These are phyloP conservation scores for Gyrodactylus salaris DNA, from an alignment of 1,140 invertebrate species.

Conservation along the genomic window DNA sequence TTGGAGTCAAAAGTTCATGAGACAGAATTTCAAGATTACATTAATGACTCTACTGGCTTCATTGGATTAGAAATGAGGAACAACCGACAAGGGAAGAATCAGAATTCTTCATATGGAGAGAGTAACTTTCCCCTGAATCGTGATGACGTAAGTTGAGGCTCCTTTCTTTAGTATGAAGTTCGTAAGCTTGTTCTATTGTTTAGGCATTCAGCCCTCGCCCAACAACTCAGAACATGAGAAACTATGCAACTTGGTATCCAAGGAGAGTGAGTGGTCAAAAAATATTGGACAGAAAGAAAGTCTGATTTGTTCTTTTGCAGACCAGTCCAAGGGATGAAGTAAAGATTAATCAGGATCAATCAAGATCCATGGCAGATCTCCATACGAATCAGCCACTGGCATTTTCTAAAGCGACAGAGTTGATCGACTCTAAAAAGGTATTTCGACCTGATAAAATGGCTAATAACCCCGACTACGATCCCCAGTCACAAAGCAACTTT, in stretches of 20 bases:
- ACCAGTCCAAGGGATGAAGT: no score
- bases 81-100: not conserved
- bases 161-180: not conserved
- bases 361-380: not conserved
- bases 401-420: not conserved
- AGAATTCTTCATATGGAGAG: not conserved
- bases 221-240: not conserved
- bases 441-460: no score
- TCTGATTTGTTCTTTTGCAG: no score
- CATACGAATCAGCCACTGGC: not conserved
- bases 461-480: no score
- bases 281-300: no score
- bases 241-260: not conserved
- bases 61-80: not conserved
- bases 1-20: constrained; percentile 46
- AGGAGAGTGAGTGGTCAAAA: not conserved
- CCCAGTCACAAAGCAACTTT: no score
- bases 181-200: no score
- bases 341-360: not conserved
- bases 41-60: not conserved
- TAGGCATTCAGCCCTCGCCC: not conserved
- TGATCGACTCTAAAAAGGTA: not conserved
- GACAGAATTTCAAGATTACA: not conserved
- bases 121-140: not conserved
- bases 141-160: not conserved